A percentile compares a stretch with the other conserved stretches of the same genome.
phyloP scores from a whole-genome alignment of 2,797 vertebrate species.

The Alosa sapidissima region DNA sequence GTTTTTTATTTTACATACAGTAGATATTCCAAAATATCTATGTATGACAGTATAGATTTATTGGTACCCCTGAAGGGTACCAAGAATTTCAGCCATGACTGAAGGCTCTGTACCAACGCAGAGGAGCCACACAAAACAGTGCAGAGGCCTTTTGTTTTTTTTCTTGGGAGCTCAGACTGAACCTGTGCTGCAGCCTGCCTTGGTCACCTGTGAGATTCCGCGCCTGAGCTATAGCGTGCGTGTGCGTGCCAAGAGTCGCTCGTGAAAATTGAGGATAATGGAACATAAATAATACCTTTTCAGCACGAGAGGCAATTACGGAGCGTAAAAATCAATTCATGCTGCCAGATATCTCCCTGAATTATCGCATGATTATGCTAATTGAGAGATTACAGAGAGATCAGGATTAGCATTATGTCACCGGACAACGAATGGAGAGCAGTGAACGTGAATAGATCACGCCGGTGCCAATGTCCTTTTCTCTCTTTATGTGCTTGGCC shows the following conservation, averaged over 20 bases:
- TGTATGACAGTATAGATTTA: no score
- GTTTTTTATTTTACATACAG: not conserved
- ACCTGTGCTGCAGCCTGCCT: not conserved
- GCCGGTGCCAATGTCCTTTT: conserved; percentile 33
- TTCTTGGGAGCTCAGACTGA: not conserved
- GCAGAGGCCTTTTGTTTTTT: not conserved
- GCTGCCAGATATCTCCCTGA: conserved; percentile 45
- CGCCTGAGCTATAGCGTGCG: not conserved
- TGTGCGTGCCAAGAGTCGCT: conserved; percentile 10
- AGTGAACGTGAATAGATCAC: conserved; percentile 46
- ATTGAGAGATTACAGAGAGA: conserved; percentile 50
- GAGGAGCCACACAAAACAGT: not conserved
- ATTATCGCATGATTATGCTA: conserved; percentile 48
- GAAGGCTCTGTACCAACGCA: not conserved
- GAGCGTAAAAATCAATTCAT: conserved; percentile 34
- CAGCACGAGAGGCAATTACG: conserved; percentile 41
- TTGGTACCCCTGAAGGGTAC: no score
- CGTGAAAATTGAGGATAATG: conserved; percentile 30
- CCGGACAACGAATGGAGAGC: conserved; percentile 49
- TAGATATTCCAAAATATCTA: not conserved
- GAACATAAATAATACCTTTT: conserved; percentile 42
- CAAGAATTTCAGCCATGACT: no score
- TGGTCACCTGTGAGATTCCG: not conserved
- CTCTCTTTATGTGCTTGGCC: conserved; percentile 37
- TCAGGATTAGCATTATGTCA: conserved; percentile 41